Base-by-base conservation (phyloP, 2,888 invertebrate genomes). In the Chrysolina haemoptera region DNA sequence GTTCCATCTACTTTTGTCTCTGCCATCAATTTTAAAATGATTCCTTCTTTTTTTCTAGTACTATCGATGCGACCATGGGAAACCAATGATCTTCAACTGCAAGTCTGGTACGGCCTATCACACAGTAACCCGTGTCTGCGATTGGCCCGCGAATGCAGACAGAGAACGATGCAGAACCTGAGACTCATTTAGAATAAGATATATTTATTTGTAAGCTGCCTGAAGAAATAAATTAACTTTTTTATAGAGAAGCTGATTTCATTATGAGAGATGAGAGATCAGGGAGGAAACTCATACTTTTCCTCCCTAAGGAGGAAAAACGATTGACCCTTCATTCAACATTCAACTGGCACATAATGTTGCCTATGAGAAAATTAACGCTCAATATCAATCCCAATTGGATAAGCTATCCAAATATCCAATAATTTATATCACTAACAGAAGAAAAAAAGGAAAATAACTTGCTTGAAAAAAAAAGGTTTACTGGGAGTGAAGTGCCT, bases 21-120 rank as follows among this genome's bases (percentile, higher is more conserved):
- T 14, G 14, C 46, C 2, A 41, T 48, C 46, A 66, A 3, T 22
- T 55, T 43, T 20, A 14, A 8, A 68, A 35, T 62, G 55, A 64
- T 59, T 66, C 27, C 43, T 78, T 79, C 78, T 78, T 79, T 74
- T 89, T 89, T 62, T 88, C 8, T 35, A 96, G 95, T 97, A 96
- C 84, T 96, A 94, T 89, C 93, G 95, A 75, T 97, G 97, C 85
- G 94, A 94, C 22, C 93, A 95, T 85, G 95, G 94, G 6, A 92
- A 93, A 83, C 92, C 93, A 4, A 88, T 93, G 65, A 91, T 92
- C 80, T 94, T 95, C 85, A 89, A 90, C 14, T 97, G 97, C 84
- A 91, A 92, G 78, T 89, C 91, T 0, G 94, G 94, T 27, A 93
- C 95, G 0, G 92, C 94, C 4, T 97, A 93, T 90, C 94, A 96